A percentile compares a stretch with the other conserved stretches of the same genome.
Conservation (phyloP, 2,797 vertebrate genomes). For the Myripristis murdjan region DNA sequence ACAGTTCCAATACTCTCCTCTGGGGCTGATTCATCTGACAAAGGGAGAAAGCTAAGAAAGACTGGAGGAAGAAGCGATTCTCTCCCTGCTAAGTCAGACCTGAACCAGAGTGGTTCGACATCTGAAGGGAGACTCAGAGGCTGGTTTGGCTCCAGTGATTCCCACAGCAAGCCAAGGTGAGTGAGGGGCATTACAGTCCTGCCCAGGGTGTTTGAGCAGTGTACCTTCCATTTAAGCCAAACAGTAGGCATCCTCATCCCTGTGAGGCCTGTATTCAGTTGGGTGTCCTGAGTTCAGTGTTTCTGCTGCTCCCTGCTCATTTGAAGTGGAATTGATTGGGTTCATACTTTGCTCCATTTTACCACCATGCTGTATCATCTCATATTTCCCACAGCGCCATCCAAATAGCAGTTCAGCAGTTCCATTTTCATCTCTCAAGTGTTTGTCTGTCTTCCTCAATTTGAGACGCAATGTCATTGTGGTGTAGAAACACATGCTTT, state of each 20-base stretch:
- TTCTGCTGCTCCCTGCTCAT: constrained; percentile 61
- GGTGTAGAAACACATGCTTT: constrained; percentile 15
- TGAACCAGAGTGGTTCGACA: constrained; percentile 23
- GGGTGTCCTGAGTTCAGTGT: constrained; percentile 46
- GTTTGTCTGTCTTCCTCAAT: constrained; percentile 19
- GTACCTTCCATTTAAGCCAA: constrained; percentile 3
- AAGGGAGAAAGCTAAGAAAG: constrained; percentile 83
- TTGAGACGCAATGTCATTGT: constrained; percentile 34
- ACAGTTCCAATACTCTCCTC: constrained; percentile 54
- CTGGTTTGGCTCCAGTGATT: constrained; percentile 92
- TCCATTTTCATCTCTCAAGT: constrained; percentile 33
- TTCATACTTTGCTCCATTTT: constrained; percentile 61
- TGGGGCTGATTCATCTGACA: constrained; percentile 63
- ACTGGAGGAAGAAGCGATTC: constrained; percentile 88
- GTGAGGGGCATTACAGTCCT: constrained; percentile 63
- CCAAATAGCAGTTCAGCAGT: constrained; percentile 40
- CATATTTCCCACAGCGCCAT: constrained; percentile 36
- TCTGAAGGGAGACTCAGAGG: constrained; percentile 88
- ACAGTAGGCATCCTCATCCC: constrained; percentile 8
- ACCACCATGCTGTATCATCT: constrained; percentile 54
- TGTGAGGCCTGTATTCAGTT: constrained; percentile 38
- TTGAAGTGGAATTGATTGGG: constrained; percentile 55
- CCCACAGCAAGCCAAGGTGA: constrained; percentile 95
- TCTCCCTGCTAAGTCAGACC: constrained; percentile 75
- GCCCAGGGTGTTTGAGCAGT: constrained; percentile 35